These are phyloP conservation scores for Tretioscincus oriximinensis DNA, from an alignment of 2,113 vertebrate genomes.

Conservation along the genomic window DNA sequence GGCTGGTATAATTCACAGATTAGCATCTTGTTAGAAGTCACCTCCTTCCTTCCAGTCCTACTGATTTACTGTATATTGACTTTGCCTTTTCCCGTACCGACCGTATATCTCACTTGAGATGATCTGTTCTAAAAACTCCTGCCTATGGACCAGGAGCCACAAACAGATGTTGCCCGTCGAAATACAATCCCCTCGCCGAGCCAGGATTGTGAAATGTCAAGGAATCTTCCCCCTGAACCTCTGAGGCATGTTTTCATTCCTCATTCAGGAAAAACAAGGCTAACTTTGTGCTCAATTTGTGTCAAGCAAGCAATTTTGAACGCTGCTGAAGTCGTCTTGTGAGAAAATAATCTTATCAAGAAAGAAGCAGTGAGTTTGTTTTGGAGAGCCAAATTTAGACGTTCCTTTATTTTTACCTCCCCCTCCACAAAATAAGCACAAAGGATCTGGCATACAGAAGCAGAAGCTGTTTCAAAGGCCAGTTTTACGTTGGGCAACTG, in stretches of 20 bases:
- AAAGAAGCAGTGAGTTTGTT: conserved; percentile 39
- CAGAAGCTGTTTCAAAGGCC: neutral
- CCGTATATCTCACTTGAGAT: neutral
- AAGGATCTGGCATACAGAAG: rapidly evolving
- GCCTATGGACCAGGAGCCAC: neutral
- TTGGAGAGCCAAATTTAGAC: conserved; percentile 50
- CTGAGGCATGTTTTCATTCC: conserved; percentile 15
- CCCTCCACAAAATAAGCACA: neutral
- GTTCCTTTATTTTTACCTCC: neutral
- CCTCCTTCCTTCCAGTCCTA: neutral
- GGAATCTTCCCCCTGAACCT: conserved; percentile 12
- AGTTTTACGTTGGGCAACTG: rapidly evolving
- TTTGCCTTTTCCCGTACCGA: neutral
- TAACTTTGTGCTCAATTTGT: conserved; percentile 38
- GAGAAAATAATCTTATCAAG: conserved; percentile 54
- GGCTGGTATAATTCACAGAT: neutral
- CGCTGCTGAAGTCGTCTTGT: conserved; percentile 10
- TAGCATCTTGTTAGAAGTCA: neutral
- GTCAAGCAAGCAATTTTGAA: conserved; percentile 28
- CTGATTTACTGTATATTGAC: neutral
- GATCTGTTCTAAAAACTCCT: neutral
- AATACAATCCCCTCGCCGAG: conserved; percentile 42
- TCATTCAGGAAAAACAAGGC: conserved; percentile 41
- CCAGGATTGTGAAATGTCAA: conserved; percentile 54
- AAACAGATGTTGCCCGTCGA: conserved; percentile 55